Percentiles rank a stretch among this genome's conserved stretches.
Conservation (phyloP, 1,140 invertebrate genomes). For the Epicauta chinensis region DNA sequence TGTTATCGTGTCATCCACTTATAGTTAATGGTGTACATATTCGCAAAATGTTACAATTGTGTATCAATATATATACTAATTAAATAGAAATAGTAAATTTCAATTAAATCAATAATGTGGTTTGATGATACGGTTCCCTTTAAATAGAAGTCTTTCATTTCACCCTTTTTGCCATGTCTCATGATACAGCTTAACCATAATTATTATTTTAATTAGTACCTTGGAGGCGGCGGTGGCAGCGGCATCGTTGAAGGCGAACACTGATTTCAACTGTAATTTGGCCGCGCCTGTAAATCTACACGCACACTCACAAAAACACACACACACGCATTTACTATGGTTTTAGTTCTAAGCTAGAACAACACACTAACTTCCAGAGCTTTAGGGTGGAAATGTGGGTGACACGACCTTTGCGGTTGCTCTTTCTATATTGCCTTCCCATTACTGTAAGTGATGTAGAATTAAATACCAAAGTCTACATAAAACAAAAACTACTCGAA, state of each 20-base stretch:
- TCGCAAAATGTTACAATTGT: too few relatives aligned
- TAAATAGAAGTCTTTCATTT: too few relatives aligned
- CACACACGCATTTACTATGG: too few relatives aligned
- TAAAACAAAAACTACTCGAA: background rate
- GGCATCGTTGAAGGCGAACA: conserved; percentile 1
- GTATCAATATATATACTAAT: too few relatives aligned
- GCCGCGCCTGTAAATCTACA: conserved; percentile 9
- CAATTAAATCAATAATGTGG: too few relatives aligned
- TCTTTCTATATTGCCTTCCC: conserved; percentile 2
- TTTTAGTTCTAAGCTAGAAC: background rate
- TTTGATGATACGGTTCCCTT: too few relatives aligned
- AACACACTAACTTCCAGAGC: too few relatives aligned
- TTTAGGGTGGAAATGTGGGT: conserved; percentile 5
- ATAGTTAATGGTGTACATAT: too few relatives aligned
- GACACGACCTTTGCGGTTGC: conserved; percentile 7
- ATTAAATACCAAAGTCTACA: conserved; percentile 6
- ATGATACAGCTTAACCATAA: conserved; percentile 8
- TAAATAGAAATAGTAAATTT: too few relatives aligned
- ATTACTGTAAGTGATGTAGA: conserved; percentile 2
- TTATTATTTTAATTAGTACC: conserved; percentile 13
- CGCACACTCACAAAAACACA: conserved; percentile 6
- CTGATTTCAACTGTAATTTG: conserved; percentile 10
- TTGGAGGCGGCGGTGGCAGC: background rate
- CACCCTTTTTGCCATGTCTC: background rate
- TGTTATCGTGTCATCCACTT: too few relatives aligned